Percentiles rank a stretch among this genome's conserved stretches.
phyloP scores from a whole-genome alignment of 2,113 vertebrate genomes.

The Chaenogobius annularis region DNA sequence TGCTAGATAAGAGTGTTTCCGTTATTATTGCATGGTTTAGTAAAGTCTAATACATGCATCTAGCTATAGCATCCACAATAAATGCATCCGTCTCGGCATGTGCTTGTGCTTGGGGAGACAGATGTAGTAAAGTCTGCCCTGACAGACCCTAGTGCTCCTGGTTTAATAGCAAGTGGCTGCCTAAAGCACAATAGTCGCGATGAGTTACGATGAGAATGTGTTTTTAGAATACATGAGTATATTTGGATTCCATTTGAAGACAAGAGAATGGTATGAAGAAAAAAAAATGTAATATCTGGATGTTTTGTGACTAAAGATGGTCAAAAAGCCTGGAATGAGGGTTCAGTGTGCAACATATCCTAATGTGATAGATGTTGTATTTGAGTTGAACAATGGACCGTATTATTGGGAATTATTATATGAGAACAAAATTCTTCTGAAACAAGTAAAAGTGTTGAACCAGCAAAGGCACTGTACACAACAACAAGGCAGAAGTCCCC shows the following conservation, averaged over 20 bases:
- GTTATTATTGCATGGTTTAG: not conserved
- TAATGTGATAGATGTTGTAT: too few species aligned
- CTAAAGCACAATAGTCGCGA: not conserved
- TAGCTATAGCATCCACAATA: conserved; percentile 5
- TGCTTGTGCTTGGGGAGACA: not conserved
- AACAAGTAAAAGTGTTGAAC: conserved; percentile 6
- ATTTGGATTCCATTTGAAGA: too few species aligned
- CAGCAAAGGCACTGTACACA: not conserved
- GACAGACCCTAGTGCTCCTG: not conserved
- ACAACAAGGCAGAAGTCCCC: not conserved
- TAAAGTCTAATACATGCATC: not conserved
- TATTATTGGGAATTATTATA: not conserved
- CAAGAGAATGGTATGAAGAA: too few species aligned
- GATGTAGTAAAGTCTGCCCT: not conserved
- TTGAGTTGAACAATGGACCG: not conserved
- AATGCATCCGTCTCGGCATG: not conserved
- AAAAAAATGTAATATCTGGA: too few species aligned
- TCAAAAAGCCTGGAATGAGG: too few species aligned
- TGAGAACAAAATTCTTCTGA: not conserved
- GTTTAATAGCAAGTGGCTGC: not conserved
- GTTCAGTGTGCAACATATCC: too few species aligned
- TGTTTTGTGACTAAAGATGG: too few species aligned
- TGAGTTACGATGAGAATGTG: too few species aligned
- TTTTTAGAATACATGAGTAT: not conserved
- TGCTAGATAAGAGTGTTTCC: not conserved